Evolutionary conservation across 2,113 vertebrate genomes (phyloP), one percentile per base, ranked within the genome.

Genomic region (Pogona vitticeps): DNA sequence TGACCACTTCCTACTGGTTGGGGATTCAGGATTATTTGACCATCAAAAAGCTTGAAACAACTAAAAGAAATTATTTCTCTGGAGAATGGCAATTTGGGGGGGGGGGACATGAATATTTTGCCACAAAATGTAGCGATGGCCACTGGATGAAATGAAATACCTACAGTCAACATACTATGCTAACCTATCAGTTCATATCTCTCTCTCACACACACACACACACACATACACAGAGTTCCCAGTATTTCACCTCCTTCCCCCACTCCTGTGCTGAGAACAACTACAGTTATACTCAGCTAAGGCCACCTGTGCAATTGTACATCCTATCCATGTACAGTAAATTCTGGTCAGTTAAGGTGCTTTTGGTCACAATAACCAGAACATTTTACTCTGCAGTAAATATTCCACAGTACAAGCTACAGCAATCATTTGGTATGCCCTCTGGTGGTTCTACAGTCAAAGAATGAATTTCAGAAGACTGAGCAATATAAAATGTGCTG

Each of bases 391-490:
- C 73, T 86, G 63, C 65, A 86, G 92, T 87, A 93, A 80, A 85
- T 59, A 76, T 86, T 91, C 61, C 76, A 86, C 89, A 92, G 77
- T 79, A 86, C 42, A 1, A 65, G 31, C 40, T 14, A 1, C 33
- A 92, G 79, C 33, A 92, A 76, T 68, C 88, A 93, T 91, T 93
- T 59, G 42, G 61, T 89, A 76, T 92, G 96, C 96, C 96, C 96
- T 92, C 96, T 97, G 94, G 88, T 95, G 96, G 96, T 91, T 94
- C 92, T 77, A 17, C 0, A 83, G 58, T 63, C 78, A 2, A 12
- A 92, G 59, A 58, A 83, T 92, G 68, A 1, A 42, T 82, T 81
- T 83, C 7, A 42, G 67, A 86, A 86, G 38, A 82, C 21, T 0
- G 26, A 1, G 6, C 33, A 2, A 33, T 33, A 23, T 36, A 52